Conservation (phyloP, 2,797 vertebrate genomes). For the Steatocranus sp. region DNA sequence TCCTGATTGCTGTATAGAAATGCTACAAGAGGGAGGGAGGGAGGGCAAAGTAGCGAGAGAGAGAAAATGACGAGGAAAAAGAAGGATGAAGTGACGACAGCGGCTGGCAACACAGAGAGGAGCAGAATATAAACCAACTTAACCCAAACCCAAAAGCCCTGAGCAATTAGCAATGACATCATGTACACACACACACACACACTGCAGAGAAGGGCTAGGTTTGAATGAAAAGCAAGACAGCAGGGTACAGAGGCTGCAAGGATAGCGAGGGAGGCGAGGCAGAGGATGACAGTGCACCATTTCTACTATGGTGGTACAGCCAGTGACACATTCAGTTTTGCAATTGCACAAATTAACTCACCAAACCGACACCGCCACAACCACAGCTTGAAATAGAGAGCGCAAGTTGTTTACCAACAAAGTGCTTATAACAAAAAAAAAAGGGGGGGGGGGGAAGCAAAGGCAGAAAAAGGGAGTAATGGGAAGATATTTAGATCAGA, state of each 20-base stretch:
- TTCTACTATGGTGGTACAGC: constrained; percentile 35
- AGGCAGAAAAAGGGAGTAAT: neutral
- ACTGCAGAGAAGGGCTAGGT: constrained; percentile 22
- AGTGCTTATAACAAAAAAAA: neutral
- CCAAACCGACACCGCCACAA: constrained; percentile 21
- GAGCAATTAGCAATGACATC: constrained; percentile 59
- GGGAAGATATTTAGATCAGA: neutral
- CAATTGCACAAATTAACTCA: constrained; percentile 29
- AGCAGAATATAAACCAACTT: constrained; percentile 42
- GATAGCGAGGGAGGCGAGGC: neutral
- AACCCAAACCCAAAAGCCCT: constrained; percentile 13
- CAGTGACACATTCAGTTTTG: constrained; percentile 33
- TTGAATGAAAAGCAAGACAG: constrained; percentile 13
- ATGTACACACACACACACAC: constrained; percentile 1
- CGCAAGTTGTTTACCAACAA: neutral
- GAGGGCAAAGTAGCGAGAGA: neutral
- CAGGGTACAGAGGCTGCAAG: constrained; percentile 2
- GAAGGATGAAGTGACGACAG: constrained; percentile 13
- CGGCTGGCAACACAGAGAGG: constrained; percentile 2
- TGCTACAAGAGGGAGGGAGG: neutral
- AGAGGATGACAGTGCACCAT: constrained; percentile 64
- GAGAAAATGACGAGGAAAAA: constrained; percentile 10
- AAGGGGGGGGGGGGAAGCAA: neutral
- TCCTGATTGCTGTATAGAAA: constrained; percentile 47
- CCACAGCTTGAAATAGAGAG: neutral